These are phyloP conservation scores for Dicrurus megarhynchus DNA, from an alignment of 2,113 vertebrate genomes.

Conservation along the genomic window DNA sequence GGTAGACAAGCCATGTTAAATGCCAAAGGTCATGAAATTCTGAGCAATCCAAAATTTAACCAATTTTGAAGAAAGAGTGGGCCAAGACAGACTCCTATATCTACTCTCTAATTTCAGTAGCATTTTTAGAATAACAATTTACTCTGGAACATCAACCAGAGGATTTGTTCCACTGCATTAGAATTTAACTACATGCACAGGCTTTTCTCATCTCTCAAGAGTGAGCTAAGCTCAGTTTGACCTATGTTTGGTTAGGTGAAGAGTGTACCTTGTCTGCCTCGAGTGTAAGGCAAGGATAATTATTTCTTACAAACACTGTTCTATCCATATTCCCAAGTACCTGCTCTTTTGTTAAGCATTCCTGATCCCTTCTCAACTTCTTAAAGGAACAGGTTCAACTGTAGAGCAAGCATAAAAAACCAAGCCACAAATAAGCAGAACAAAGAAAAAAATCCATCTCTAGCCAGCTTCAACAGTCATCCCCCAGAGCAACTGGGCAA, in stretches of 20 bases:
- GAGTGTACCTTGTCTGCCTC: not conserved
- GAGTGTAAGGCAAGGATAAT: not conserved
- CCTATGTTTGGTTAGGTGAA: not conserved
- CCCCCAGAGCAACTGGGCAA: not conserved
- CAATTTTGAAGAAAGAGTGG: not conserved
- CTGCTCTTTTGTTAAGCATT: not conserved
- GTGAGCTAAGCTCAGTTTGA: not conserved
- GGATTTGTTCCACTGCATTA: not conserved
- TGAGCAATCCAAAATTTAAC: not conserved
- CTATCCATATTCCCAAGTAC: not conserved
- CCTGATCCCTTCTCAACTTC: not conserved
- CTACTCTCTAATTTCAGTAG: not conserved
- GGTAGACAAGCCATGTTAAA: not conserved
- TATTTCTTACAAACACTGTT: not conserved
- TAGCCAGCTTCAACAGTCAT: not conserved
- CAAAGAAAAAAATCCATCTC: not conserved
- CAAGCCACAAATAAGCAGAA: not conserved
- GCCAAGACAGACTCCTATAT: not conserved
- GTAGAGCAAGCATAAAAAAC: not conserved
- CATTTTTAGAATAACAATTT: not conserved
- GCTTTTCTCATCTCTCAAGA: not conserved
- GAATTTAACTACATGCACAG: not conserved
- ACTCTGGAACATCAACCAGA: not conserved
- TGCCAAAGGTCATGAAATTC: not conserved
- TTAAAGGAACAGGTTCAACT: not conserved